Evolutionary conservation across 2,797 vertebrate species (phyloP), one percentile per base, ranked within the genome.

Genomic region (Champsocephalus gunnari): DNA sequence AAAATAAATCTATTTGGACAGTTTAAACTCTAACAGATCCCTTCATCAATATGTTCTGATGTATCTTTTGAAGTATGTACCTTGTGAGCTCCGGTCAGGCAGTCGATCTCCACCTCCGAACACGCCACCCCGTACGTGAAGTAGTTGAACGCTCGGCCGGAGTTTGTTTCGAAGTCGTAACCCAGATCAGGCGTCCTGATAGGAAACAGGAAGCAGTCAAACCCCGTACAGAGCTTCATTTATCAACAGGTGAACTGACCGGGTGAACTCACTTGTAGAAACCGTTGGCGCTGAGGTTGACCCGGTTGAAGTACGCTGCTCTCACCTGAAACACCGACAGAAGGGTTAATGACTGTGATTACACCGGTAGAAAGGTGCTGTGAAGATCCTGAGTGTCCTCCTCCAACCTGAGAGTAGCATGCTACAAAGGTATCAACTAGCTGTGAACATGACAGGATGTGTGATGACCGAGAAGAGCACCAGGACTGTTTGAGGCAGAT

Each of bases 91-190:
- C 98, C 98, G 2, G 98, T 99, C 69, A 99, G 92, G 79, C 98
- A 98, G 91, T 99, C 98, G 41, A 99, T 92, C 86, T 99, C 98
- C 85, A 99, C 98, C 85, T 98, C 98, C 0, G 98, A 98, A 79
- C 96, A 98, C 13, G 96, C 95, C 28, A 97, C 97, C 0, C 98
- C 98, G 0, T 97, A 97, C 66, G 89, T 91, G 88, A 96, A 98
- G 86, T 99, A 99, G 87, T 92, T 91, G 86, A 97, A 99, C 0
- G 90, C 88, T 16, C 92, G 96, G 34, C 98, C 97, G 6, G 95
- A 92, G 28, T 98, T 97, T 1, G 94, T 94, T 5, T 96, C 94
- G 77, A 95, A 96, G 87, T 93, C 9, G 16, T 98, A 99, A 16
- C 95, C 94, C 48, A 99, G 73, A 4, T 96, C 94, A 56, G 98